A percentile compares a stretch with the other conserved stretches of the same genome.
Conservation (phyloP, 2,797 vertebrate species). For the Lemur catta region DNA sequence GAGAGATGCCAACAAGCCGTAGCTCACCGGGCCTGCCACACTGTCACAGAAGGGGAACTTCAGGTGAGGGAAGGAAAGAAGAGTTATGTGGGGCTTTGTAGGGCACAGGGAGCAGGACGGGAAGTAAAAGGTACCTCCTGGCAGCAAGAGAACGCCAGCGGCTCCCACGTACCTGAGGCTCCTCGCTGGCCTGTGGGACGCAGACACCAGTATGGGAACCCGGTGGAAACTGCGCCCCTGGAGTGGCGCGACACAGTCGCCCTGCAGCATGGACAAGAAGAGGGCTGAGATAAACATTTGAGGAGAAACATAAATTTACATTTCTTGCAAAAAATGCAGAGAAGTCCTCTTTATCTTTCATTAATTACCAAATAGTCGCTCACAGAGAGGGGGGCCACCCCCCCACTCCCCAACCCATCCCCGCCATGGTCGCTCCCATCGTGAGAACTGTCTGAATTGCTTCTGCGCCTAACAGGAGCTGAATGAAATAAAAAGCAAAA, state of each 20-base stretch:
- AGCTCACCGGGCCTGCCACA: not conserved
- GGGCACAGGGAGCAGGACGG: not conserved
- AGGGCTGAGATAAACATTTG: not conserved
- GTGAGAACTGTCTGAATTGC: not conserved
- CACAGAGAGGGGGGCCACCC: not conserved
- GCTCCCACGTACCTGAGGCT: not conserved
- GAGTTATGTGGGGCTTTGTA: rapidly evolving
- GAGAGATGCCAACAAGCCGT: not conserved
- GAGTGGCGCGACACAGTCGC: too few species aligned
- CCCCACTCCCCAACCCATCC: not conserved
- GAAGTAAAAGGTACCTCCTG: not conserved
- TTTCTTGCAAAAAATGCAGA: not conserved
- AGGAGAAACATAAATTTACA: not conserved
- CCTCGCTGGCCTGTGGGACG: not conserved
- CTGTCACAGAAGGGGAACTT: too few species aligned
- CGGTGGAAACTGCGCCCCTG: not conserved
- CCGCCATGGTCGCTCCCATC: not conserved
- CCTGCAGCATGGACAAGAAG: not conserved
- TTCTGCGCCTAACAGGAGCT: not conserved
- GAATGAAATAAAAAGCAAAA: not conserved
- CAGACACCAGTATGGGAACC: not conserved
- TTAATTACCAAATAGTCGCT: not conserved
- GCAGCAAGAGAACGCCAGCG: not conserved
- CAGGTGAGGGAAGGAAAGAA: not conserved
- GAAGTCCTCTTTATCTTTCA: not conserved